phyloP scores from a whole-genome alignment of 2,888 invertebrate species.

The Rhorus exstirpatorius region DNA sequence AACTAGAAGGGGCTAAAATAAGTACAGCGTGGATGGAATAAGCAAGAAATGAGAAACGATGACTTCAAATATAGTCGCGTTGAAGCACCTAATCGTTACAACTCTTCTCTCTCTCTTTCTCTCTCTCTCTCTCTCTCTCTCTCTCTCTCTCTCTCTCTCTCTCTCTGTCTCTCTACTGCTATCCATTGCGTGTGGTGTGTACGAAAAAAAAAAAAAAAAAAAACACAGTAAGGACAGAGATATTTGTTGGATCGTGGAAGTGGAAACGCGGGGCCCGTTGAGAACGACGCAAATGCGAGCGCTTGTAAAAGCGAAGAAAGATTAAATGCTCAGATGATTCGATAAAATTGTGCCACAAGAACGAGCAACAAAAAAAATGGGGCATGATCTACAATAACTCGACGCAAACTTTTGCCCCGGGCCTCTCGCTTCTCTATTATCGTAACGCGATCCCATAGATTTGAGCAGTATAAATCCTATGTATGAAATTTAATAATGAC shows the following conservation, averaged over 20 bases:
- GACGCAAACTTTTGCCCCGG: background rate
- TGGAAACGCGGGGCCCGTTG: background rate
- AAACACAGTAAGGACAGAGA: conserved; percentile 3
- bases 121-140: too few species aligned
- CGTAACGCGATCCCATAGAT: too few species aligned
- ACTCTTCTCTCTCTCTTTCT: too few species aligned
- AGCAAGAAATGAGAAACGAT: conserved; percentile 35
- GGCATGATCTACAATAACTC: background rate
- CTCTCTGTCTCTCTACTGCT: too few species aligned
- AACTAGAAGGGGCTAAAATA: conserved; percentile 37
- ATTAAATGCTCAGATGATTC: background rate
- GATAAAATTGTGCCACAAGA: conserved; percentile 6
- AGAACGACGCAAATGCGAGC: background rate
- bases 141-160: too few species aligned
- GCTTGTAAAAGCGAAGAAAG: background rate
- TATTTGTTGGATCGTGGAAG: background rate
- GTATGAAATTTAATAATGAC: too few species aligned
- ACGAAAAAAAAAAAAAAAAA: background rate
- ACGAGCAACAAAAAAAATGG: background rate
- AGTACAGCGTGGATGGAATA: conserved; percentile 16
- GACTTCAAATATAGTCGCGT: conserved; percentile 26
- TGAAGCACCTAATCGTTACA: background rate
- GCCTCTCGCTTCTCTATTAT: too few species aligned
- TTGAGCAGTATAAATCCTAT: too few species aligned
- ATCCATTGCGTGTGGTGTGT: background rate